These are phyloP conservation scores for western clawed frog (Xenopus tropicalis) DNA, from an alignment of 2,113 vertebrate genomes.

Conservation along the genomic window UCB_Xtro_10.0 CM004450.2:77173501-77174000, in stretches of 20 bases:
- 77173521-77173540: slow-evolving; percentile 54
- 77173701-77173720: slow-evolving; percentile 28
- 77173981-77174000: no score
- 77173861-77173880: no score
- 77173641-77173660: background rate
- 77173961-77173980: no score
- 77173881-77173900: no score
- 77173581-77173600: slow-evolving; percentile 76
- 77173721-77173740: background rate
- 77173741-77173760: background rate
- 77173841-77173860: no score
- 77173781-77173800: background rate
- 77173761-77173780: background rate
- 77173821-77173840: no score
- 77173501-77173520: slow-evolving; percentile 49
- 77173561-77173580: slow-evolving; percentile 71
- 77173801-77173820: no score
- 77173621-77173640: slow-evolving; percentile 47
- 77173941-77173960: no score
- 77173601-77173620: slow-evolving; percentile 77
- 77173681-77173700: slow-evolving; percentile 11
- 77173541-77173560: slow-evolving; percentile 63
- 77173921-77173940: no score
- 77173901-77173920: no score
- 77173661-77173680: no score